Base-by-base conservation (phyloP, 2,113 vertebrate species). In the Pelecanus crispus region DNA sequence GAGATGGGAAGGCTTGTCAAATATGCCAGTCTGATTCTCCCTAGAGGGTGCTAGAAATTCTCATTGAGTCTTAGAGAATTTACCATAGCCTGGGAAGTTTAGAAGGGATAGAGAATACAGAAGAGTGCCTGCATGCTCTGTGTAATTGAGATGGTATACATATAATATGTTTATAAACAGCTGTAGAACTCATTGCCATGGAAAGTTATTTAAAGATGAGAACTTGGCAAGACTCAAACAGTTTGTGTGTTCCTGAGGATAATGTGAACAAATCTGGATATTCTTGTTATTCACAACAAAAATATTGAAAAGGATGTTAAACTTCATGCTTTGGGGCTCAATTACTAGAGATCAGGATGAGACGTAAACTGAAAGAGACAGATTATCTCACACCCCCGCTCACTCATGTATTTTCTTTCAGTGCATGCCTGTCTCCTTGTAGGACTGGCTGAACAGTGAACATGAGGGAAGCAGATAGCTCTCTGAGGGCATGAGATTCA, bases 201-300 rank as follows among this genome's bases (percentile, higher is more conserved):
- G 92, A 75, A 94, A 91, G 95, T 95, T 94, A 95, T 94, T 96
- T 90, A 95, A 95, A 97, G 92, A 94, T 0, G 0, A 82, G 91
- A 73, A 95, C 45, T 96, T 96, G 96, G 92, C 92, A 96, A 52
- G 94, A 36, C 67, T 91, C 74, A 56, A 71, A 45, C 56, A 85
- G 50, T 86, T 90, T 77, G 42, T 86, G 58, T 95, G 55, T 95
- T 95, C 88, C 92, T 90, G 71, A 87, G 95, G 89, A 95, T 95
- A 96, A 97, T 77, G 71, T 88, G 95, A 96, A 92, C 74, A 95
- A 97, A 95, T 96, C 78, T 95, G 92, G 85, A 88, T 95, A 91
- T 93, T 96, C 88, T 92, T 86, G 85, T 88, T 83, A 92, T 59
- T 96, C 59, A 88, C 85, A 92, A 95, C 78, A 94, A 77, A 96